phyloP scores from a whole-genome alignment of 2,113 vertebrate genomes.

The Stigmatopora argus region DNA sequence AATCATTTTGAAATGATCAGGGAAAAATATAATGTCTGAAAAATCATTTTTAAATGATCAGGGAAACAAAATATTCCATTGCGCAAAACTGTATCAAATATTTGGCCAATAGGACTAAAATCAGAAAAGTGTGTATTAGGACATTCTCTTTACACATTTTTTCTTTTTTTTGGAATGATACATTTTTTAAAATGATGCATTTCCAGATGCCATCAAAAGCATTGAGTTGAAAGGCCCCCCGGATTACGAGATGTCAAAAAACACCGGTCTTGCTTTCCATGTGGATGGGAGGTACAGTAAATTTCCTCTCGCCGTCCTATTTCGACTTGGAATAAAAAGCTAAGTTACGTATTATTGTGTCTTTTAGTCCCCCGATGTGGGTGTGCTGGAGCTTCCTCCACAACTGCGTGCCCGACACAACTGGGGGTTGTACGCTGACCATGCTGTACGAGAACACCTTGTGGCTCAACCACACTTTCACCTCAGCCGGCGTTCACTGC shows the following conservation, averaged over 20 bases:
- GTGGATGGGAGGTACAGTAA: constrained; percentile 80
- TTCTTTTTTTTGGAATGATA: too few relatives aligned
- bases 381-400: constrained; percentile 82
- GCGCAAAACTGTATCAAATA: too few relatives aligned
- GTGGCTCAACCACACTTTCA: constrained; percentile 77
- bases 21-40: too few relatives aligned
- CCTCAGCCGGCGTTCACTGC: constrained; percentile 72
- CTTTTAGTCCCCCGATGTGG: constrained; percentile 74
- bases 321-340: not conserved
- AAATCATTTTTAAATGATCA: too few relatives aligned
- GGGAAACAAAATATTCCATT: too few relatives aligned
- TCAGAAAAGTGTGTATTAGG: not conserved
- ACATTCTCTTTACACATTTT: not conserved
- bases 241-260: constrained; percentile 71
- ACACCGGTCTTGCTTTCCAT: constrained; percentile 69
- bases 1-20: too few relatives aligned
- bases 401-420: constrained; percentile 64
- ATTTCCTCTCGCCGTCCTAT: not conserved
- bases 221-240: constrained; percentile 74
- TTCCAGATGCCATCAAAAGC: constrained; percentile 76
- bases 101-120: too few relatives aligned
- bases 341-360: not conserved
- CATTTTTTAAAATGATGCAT: constrained; percentile 71
- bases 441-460: constrained; percentile 68
- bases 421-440: constrained; percentile 72